phyloP scores from a whole-genome alignment of 1,140 invertebrate species.

The Archivesica marissinica region DNA sequence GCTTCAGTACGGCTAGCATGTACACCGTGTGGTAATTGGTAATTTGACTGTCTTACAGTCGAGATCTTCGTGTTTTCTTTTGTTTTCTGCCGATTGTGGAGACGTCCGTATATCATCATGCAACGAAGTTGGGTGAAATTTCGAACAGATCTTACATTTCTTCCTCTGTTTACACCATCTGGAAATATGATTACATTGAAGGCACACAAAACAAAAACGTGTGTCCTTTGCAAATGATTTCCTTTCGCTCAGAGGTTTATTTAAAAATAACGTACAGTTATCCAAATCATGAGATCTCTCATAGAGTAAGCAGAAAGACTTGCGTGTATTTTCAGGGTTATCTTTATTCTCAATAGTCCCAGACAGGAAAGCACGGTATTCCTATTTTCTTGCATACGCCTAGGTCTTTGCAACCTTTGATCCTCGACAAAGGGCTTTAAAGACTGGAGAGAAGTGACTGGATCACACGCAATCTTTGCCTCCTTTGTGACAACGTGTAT shows the following conservation, averaged over 20 bases:
- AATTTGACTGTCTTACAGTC: background rate
- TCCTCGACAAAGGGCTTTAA: too few relatives aligned
- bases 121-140: too few relatives aligned
- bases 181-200: background rate
- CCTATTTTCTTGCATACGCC: too few relatives aligned
- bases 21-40: background rate
- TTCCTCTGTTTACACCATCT: background rate
- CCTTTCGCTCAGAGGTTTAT: background rate
- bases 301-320: background rate
- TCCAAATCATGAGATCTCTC: background rate
- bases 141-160: background rate
- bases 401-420: too few relatives aligned
- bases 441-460: too few relatives aligned
- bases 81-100: too few relatives aligned
- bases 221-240: slow-evolving; percentile 11
- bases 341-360: too few relatives aligned
- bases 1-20: background rate
- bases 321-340: too few relatives aligned
- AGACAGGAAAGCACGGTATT: too few relatives aligned
- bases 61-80: too few relatives aligned
- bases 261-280: background rate
- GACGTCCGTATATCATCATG: too few relatives aligned
- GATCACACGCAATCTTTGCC: background rate
- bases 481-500: background rate
- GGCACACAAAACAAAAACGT: slow-evolving; percentile 27